These are phyloP conservation scores for Tenthredo notha DNA, from an alignment of 2,888 invertebrate species.

Conservation along the genomic window DNA sequence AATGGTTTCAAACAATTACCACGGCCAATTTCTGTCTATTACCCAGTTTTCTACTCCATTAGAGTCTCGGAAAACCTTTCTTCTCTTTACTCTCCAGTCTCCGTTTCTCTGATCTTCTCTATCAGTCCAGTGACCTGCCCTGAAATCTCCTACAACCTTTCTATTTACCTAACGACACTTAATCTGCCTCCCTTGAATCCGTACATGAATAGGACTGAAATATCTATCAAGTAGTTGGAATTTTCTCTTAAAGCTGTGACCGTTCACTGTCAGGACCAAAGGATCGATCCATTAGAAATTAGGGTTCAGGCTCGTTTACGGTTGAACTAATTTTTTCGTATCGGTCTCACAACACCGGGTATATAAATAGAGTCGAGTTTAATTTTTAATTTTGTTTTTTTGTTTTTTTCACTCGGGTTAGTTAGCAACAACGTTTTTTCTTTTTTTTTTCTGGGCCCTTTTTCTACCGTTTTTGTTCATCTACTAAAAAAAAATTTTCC, in stretches of 20 bases:
- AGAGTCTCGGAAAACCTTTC: conserved; percentile 60
- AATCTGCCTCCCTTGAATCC: background rate
- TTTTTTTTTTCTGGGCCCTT: background rate
- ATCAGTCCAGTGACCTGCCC: background rate
- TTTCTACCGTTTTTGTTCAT: background rate
- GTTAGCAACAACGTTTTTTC: background rate
- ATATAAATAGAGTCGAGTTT: background rate
- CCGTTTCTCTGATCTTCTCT: background rate
- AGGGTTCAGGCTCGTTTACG: conserved; percentile 12
- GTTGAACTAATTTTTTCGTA: conserved; percentile 1
- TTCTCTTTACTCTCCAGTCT: conserved; percentile 31
- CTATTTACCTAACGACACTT: conserved; percentile 23
- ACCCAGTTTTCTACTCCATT: conserved; percentile 67
- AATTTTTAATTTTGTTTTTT: no score
- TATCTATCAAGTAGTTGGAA: conserved; percentile 5
- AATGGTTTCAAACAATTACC: conserved; percentile 70
- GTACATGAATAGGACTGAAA: background rate
- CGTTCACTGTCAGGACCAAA: background rate
- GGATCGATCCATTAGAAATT: conserved; percentile 26
- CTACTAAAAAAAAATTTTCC: background rate
- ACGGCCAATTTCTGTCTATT: conserved; percentile 68
- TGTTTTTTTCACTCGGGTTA: background rate
- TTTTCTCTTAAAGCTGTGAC: background rate
- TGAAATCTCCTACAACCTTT: conserved; percentile 20
- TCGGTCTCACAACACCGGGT: background rate